These are phyloP conservation scores for Trichogramma pretiosum DNA, from an alignment of 1,140 invertebrate species.

Conservation along the genomic window DNA sequence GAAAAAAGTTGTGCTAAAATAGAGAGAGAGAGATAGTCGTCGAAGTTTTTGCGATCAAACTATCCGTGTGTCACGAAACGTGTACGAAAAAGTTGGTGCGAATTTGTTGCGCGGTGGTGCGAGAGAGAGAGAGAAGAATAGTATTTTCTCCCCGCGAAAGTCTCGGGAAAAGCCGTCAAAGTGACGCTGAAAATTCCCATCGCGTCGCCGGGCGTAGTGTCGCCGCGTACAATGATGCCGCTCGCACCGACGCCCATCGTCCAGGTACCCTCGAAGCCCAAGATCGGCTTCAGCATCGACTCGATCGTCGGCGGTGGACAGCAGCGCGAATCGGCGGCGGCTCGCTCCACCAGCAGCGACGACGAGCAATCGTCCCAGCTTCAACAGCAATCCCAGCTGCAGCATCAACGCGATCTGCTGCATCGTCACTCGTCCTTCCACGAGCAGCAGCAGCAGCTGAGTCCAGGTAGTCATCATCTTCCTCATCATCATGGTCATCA, in stretches of 20 bases:
- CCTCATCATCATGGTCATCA: constrained; percentile 4
- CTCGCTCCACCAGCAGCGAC: no score
- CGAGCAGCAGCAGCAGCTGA: not conserved
- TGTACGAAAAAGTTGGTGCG: no score
- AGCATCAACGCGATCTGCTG: no score
- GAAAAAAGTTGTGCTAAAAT: no score
- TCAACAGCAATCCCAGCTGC: constrained; percentile 36
- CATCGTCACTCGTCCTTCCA: not conserved
- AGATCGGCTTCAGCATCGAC: constrained; percentile 90
- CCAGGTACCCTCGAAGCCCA: constrained; percentile 76
- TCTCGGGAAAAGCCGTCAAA: constrained; percentile 3
- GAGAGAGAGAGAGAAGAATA: no score
- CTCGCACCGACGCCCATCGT: constrained; percentile 79
- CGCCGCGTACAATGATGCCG: constrained; percentile 68
- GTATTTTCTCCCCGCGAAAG: no score
- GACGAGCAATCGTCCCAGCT: constrained; percentile 30
- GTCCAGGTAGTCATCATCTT: no score
- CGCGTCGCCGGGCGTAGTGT: constrained; percentile 6
- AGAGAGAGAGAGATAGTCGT: no score
- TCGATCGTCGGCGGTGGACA: constrained; percentile 73
- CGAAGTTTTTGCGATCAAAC: no score
- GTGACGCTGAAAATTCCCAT: constrained; percentile 5
- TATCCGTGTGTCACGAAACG: no score
- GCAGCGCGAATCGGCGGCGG: constrained; percentile 20
- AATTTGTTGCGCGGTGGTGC: not conserved